Base-by-base conservation (phyloP, 1,140 invertebrate genomes). In the Aphelenchoides avenae region DNA sequence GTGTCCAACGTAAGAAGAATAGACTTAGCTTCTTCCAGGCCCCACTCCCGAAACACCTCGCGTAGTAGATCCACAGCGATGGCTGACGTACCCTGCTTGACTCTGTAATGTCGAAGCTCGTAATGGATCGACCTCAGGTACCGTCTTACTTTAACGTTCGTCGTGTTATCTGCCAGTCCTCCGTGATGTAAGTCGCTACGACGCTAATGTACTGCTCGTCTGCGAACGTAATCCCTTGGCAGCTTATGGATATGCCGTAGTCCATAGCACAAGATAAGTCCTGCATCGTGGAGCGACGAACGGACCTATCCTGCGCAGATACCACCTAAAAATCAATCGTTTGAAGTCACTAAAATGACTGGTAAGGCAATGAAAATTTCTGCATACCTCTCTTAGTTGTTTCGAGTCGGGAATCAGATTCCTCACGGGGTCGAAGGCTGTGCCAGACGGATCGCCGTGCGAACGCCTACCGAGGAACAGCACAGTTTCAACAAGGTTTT, bases 401-500 rank as follows among this genome's bases (percentile, higher is more conserved):
- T 64, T 34, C 6, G 61, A n/a, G 33, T n/a, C 39, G 6, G 57
- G 57, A 22, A 59, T 59, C 26, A 59, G 31, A 59, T 59, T 59
- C 40, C 57, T 57, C 6, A 59, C 60, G 13, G 57, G 57, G 64
- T 59, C 57, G 39, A 59, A 59, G 29, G 41, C 57, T 43, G 60
- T 53, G 7, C 20, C 31, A 13, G 29, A 41, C n/a, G n/a, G 27
- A 26, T 52, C 68, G n/a, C 57, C 47, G 41, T 44, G 30, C n/a
- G 48, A 71, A 37, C 53, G 52, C 29, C 64, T 51, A 11, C 65
- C 65, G 39, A 68, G 71, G 57, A 71, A 68, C 13, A 68, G 40
- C 13, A 71, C 71, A 5, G 65, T 73, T 58, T 68, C 65, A 20
- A 68, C 47, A n/a, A 68, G 47, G 24, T 72, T 71, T 29, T 71